These are phyloP conservation scores for Okapia johnstoni DNA, from an alignment of 2,113 vertebrate species.

Conservation along the genomic window DNA sequence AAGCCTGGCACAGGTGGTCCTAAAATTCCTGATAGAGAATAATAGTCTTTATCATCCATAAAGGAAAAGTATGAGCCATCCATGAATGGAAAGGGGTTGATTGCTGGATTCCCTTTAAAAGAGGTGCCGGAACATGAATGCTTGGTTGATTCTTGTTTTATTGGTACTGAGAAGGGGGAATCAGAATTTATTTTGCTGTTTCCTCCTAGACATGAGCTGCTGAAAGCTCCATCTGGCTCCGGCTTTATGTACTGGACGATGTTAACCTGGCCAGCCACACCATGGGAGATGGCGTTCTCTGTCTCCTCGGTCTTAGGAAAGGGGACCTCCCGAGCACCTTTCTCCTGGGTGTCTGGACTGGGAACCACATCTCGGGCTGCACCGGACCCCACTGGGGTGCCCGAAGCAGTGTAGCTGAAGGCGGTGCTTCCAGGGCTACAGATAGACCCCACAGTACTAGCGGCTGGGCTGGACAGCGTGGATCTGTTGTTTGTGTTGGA, in stretches of 20 bases:
- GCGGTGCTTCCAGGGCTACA: slow-evolving; percentile 82
- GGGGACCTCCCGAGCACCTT: slow-evolving; percentile 87
- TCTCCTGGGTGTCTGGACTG: slow-evolving; percentile 88
- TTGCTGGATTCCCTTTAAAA: slow-evolving; percentile 88
- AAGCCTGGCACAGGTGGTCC: slow-evolving; percentile 94
- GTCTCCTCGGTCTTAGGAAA: slow-evolving; percentile 95
- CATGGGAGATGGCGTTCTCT: slow-evolving; percentile 88
- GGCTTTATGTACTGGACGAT: slow-evolving; percentile 96
- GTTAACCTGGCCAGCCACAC: slow-evolving; percentile 87
- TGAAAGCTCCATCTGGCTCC: slow-evolving; percentile 91
- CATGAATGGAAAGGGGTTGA: slow-evolving; percentile 92
- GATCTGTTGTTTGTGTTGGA: slow-evolving; percentile 86
- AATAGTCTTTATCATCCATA: slow-evolving; percentile 98
- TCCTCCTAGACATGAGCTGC: slow-evolving; percentile 91
- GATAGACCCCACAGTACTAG: slow-evolving; percentile 84
- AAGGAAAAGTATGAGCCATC: slow-evolving; percentile 97
- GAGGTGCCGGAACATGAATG: slow-evolving; percentile 90
- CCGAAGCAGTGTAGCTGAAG: slow-evolving; percentile 74
- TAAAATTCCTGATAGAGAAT: slow-evolving; percentile 97
- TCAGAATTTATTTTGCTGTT: slow-evolving; percentile 83
- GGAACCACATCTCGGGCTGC: slow-evolving; percentile 86
- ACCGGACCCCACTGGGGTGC: slow-evolving; percentile 81
- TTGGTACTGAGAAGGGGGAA: slow-evolving; percentile 89
- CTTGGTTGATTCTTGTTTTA: slow-evolving; percentile 94
- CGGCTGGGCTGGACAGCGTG: slow-evolving; percentile 83